Evolutionary conservation across 2,797 vertebrate species (phyloP).

Genomic region (Pteropus rufus): DNA sequence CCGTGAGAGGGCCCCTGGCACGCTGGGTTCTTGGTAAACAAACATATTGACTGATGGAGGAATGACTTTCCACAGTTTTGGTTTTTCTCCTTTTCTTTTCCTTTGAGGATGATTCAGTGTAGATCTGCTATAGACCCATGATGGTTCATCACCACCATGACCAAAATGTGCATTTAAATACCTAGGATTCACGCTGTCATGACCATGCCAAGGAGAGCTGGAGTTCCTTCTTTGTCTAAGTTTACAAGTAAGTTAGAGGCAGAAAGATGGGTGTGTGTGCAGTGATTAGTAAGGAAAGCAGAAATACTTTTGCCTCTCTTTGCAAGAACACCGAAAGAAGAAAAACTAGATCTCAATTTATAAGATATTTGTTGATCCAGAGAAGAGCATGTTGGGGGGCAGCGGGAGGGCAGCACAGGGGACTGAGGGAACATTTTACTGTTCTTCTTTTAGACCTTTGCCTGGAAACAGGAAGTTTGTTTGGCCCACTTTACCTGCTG

Average conservation of each 20-base stretch:
- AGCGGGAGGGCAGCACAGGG: background rate
- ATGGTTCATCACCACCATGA: background rate
- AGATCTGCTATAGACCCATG: background rate
- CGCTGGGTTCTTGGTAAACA: no score
- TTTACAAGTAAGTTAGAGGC: background rate
- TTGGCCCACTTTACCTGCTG: conserved; percentile 61
- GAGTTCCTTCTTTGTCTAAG: background rate
- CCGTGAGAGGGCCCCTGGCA: background rate
- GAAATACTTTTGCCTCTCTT: background rate
- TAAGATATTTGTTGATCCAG: background rate
- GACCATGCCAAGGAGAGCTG: background rate
- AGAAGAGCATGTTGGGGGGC: background rate
- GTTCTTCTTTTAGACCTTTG: conserved; percentile 38
- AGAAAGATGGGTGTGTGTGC: background rate
- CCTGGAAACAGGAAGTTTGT: conserved; percentile 67
- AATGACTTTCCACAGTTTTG: background rate
- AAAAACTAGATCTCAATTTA: background rate
- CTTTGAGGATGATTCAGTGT: background rate
- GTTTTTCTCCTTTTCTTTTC: background rate
- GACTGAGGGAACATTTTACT: background rate
- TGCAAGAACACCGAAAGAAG: background rate
- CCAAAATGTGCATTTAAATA: background rate
- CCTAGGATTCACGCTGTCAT: background rate
- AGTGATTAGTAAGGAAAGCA: background rate
- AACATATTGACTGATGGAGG: background rate